Conservation (phyloP, 2,113 vertebrate species). For the Suricata suricatta region DNA sequence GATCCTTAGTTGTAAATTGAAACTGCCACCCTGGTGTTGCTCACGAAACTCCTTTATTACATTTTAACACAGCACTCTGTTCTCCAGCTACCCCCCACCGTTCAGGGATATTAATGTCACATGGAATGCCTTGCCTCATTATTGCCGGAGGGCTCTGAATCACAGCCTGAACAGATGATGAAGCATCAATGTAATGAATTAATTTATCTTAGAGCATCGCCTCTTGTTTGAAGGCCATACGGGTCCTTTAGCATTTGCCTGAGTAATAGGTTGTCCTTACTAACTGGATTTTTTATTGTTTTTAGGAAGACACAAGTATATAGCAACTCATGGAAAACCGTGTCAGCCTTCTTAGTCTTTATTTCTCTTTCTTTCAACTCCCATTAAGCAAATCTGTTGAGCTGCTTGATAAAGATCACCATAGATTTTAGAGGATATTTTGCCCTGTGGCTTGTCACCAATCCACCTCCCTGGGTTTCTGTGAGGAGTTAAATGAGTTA, state of each 20-base stretch:
- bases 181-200: not conserved
- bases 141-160: not conserved
- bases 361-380: conserved; percentile 5
- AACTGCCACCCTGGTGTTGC: not conserved
- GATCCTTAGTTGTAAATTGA: conserved; percentile 34
- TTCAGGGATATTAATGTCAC: not conserved
- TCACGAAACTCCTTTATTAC: not conserved
- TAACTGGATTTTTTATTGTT: not conserved
- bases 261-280: not conserved
- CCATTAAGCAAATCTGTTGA: not conserved
- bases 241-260: conserved; percentile 4
- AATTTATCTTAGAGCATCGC: conserved; percentile 26
- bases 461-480: not conserved
- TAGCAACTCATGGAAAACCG: not conserved
- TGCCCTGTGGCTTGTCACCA: not conserved
- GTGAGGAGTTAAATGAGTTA: not conserved
- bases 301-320: not conserved
- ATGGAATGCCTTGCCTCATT: not conserved
- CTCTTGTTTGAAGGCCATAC: not conserved
- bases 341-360: not conserved
- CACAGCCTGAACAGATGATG: not conserved
- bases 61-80: not conserved
- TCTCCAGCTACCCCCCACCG: not conserved
- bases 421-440: not conserved
- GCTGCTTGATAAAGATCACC: not conserved